Evolutionary conservation across 1,140 invertebrate genomes (phyloP).

Genomic region (Bombus waltoni): DNA sequence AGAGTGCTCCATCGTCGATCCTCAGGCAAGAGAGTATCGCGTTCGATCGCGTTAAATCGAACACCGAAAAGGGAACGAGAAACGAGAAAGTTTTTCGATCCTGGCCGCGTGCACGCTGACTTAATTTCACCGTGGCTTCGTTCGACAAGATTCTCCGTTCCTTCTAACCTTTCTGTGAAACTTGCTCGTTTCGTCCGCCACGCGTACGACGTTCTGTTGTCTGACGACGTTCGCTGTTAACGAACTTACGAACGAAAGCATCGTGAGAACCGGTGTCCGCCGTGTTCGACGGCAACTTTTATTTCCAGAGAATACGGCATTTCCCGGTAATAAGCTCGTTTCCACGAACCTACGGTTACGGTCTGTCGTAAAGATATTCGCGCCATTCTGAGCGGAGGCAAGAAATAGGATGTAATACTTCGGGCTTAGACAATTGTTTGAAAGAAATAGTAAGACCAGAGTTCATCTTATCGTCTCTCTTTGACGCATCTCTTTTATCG

Average conservation of each 20-base stretch:
- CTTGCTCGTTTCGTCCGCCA: neutral
- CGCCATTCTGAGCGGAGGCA: neutral
- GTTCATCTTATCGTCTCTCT: slow-evolving; percentile 6
- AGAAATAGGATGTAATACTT: slow-evolving; percentile 16
- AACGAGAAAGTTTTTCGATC: slow-evolving; percentile 24
- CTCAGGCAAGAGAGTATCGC: neutral
- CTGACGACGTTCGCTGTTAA: neutral
- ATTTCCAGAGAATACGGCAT: slow-evolving; percentile 15
- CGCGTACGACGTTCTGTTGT: neutral
- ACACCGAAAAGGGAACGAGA: neutral
- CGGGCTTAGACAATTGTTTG: neutral
- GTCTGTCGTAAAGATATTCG: neutral
- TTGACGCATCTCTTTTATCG: neutral
- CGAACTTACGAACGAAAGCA: slow-evolving; percentile 1
- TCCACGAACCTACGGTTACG: slow-evolving; percentile 7
- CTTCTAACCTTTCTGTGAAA: neutral
- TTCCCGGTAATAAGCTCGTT: slow-evolving; percentile 37
- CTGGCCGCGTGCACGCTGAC: neutral
- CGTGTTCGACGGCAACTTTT: neutral
- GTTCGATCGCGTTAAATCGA: slow-evolving; percentile 27
- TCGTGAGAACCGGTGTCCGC: neutral
- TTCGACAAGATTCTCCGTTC: neutral
- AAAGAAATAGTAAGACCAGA: neutral
- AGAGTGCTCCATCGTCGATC: neutral
- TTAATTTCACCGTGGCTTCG: neutral